Base-by-base conservation (phyloP, 1,140 invertebrate genomes). In the Lepidotrigona ventralis region DNA sequence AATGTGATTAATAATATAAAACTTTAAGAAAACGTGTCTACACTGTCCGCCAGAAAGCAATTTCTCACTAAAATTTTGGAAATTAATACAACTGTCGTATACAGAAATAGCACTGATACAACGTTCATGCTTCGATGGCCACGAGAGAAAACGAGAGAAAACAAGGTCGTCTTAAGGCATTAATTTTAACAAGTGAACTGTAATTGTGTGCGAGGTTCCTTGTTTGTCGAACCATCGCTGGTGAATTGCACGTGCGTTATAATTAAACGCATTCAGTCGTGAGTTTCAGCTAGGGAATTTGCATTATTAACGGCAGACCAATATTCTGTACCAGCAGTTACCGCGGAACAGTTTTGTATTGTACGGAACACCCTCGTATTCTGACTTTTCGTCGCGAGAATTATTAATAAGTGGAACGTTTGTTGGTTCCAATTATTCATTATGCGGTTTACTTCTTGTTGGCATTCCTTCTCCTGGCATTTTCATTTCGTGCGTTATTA, bases 351-450 rank as follows among this genome's bases (percentile, higher is more conserved):
- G 70, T 73, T 81, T 81, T 81, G 46, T 29, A 51, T 81, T 53
- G 58, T 53, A 29, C 33, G 63, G 39, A 64, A 74, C 46, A 64
- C 26, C 29, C 6, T 33, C 9, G 46, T 54, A 8, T 46, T 46
- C 23, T 75, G 70, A 75, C 56, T 66, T 74, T 53, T 75, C 72
- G 33, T 29, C 60, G 51, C 12, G 70, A 54, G 71, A 74, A 81
- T 81, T 81, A 75, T 75, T 81, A 73, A 64, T 60, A 66, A 66
- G 60, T 68, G 51, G 71, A 75, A 81, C 6, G 26, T n/a, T n/a
- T n/a, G n/a, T 33, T 4, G 26, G 26, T 60, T 46, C 68, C 23
- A 12, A 39, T 23, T 69, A 33, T 15, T 66, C 29, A 17, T 26
- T 54, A 51, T 19, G 51, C 46, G 60, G 58, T 39, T 51, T 17